Evolutionary conservation across 2,888 invertebrate species (phyloP).

Genomic region (Hylaea fasciaria): DNA sequence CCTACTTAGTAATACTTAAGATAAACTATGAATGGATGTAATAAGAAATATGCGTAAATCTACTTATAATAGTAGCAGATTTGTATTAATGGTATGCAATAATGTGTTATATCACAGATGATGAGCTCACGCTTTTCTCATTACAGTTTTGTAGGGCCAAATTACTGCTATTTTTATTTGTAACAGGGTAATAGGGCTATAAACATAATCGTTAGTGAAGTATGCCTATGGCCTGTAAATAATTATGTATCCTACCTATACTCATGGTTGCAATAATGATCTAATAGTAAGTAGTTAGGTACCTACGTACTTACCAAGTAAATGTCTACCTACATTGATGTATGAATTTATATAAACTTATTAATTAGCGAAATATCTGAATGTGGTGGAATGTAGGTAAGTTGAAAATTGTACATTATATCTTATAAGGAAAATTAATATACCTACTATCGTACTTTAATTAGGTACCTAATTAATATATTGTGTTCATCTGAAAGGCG

Average conservation of each 20-base stretch:
- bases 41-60: conserved; percentile 14
- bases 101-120: conserved; percentile 26
- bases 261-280: background rate
- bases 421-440: no score
- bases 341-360: no score
- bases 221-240: conserved; percentile 3
- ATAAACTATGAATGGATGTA: background rate
- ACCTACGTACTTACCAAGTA: no score
- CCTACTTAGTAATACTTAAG: no score
- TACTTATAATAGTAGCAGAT: conserved; percentile 18
- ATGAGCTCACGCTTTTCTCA: conserved; percentile 17
- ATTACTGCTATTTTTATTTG: conserved; percentile 5
- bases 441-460: no score
- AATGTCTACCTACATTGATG: no score
- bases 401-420: no score
- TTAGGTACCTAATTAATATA: background rate
- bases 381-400: no score
- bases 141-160: conserved; percentile 13
- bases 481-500: background rate
- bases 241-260: background rate
- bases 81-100: conserved; percentile 20
- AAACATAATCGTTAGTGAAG: conserved; percentile 4
- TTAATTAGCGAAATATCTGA: no score
- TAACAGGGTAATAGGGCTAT: conserved; percentile 1
- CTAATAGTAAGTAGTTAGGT: no score